Evolutionary conservation across 1,140 invertebrate genomes (phyloP).

Genomic region (Pseudobourletiella spinata): DNA sequence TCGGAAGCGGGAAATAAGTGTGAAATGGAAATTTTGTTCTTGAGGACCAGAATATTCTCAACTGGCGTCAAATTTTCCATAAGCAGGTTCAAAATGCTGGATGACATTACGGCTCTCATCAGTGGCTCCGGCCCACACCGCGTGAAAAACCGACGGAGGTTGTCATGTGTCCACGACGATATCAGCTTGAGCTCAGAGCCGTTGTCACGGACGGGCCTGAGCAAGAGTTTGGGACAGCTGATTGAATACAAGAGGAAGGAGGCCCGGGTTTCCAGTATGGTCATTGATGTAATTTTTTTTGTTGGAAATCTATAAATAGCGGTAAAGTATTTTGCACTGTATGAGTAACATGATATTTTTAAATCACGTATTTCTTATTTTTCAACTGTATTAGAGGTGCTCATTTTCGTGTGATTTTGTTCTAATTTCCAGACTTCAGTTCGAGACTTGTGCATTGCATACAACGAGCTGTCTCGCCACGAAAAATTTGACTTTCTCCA

Average conservation of each 20-base stretch:
- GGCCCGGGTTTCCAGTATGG: not conserved
- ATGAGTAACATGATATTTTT: not conserved
- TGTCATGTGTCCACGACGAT: constrained; percentile 22
- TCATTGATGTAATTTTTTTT: not conserved
- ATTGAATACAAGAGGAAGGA: not conserved
- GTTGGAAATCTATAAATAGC: not conserved
- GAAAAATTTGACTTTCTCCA: constrained; percentile 31
- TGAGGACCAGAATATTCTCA: too few relatives aligned
- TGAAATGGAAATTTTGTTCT: too few relatives aligned
- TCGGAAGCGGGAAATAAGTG: too few relatives aligned
- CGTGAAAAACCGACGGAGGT: constrained; percentile 7
- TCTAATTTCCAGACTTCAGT: constrained; percentile 21
- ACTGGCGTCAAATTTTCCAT: too few relatives aligned
- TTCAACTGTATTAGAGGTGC: not conserved
- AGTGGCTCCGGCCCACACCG: constrained; percentile 18
- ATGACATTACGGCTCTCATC: constrained; percentile 26
- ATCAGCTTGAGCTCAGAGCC: too few relatives aligned
- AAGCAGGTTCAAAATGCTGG: not conserved
- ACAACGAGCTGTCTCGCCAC: constrained; percentile 24
- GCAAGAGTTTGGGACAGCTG: not conserved
- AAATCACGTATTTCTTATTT: not conserved
- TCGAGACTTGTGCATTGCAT: constrained; percentile 30
- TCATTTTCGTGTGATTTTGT: not conserved
- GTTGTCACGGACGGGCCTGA: not conserved
- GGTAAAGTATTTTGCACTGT: not conserved